phyloP scores from a whole-genome alignment of 2,113 vertebrate species.

The Delphinapterus leucas region DNA sequence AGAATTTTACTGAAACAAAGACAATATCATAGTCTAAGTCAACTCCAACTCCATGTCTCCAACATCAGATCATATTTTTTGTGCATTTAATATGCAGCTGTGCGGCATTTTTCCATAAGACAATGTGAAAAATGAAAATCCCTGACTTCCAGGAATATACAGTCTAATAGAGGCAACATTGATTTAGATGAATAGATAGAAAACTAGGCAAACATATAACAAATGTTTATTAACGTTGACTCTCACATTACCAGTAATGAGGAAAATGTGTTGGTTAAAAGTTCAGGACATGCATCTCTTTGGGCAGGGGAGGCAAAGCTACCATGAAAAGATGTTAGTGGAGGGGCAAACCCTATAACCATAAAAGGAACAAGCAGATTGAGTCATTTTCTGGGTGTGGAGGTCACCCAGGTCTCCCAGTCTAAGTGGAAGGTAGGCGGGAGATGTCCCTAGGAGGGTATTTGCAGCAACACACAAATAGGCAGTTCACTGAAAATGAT shows the following conservation, averaged over 20 bases:
- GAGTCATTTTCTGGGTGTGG: neutral
- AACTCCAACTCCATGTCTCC: neutral
- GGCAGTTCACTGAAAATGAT: neutral
- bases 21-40: neutral
- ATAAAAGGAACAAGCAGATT: neutral
- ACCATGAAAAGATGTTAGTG: neutral
- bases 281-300: neutral
- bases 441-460: neutral
- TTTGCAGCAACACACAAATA: neutral
- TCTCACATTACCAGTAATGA: neutral
- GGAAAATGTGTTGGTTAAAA: neutral
- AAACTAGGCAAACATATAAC: neutral
- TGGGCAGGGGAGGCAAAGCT: neutral
- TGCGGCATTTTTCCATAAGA: neutral
- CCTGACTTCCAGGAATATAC: neutral
- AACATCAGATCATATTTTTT: neutral
- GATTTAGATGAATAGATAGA: neutral
- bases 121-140: neutral
- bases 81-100: neutral
- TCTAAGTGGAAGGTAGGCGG: neutral
- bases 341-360: neutral
- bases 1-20: slow-evolving; percentile 36
- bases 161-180: neutral
- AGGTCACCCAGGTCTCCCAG: neutral
- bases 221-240: neutral